Evolutionary conservation across 2,113 vertebrate genomes (phyloP), one percentile per base, ranked within the genome.

Genomic region (Ailurus styani): DNA sequence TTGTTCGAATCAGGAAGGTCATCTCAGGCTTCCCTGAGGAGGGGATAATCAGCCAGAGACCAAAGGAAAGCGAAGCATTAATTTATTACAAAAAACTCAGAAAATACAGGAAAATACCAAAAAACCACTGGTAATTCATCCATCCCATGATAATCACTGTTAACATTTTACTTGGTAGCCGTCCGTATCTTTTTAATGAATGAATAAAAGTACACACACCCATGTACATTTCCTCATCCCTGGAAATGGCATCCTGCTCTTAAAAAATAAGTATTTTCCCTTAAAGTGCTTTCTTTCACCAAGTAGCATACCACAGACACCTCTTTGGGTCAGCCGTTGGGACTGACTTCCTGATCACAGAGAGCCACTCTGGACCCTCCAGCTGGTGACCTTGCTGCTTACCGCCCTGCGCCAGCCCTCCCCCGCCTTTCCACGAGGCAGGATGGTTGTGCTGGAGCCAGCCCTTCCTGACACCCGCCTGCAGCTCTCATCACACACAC

Each of bases 111-210:
- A 84, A 68, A 62, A 29, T 29, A 78, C 4, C 14, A 6, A 50
- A 29, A 57, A 66, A 18, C n/a, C 12, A 13, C 25, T 27, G 54
- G 10, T 66, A 27, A n/a, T 62, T 31, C 78, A 55, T 40, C 64
- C 45, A 64, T 47, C 29, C 57, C 9, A 0, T 40, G 81, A 75
- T 57, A 73, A 50, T 47, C 25, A 21, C n/a, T 42, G 4, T 66
- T 86, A 82, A 57, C 50, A 60, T 95, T 88, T 95, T 89, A 42
- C 20, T 93, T 1, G 60, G 7, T n/a, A 73, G 15, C 87, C 75
- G 87, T 95, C 27, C 4, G 1, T 21, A 21, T 77, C 34, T 50
- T 70, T 78, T 54, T 93, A 60, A 87, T 68, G 42, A 78, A 87
- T 25, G 50, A 79, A 64, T 40, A 86, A 45, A 95, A 77, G 91